Percentiles rank a stretch among this genome's conserved stretches.
These are phyloP conservation scores for Notodonta ziczac DNA, from an alignment of 2,888 invertebrate species.

Conservation along the genomic window DNA sequence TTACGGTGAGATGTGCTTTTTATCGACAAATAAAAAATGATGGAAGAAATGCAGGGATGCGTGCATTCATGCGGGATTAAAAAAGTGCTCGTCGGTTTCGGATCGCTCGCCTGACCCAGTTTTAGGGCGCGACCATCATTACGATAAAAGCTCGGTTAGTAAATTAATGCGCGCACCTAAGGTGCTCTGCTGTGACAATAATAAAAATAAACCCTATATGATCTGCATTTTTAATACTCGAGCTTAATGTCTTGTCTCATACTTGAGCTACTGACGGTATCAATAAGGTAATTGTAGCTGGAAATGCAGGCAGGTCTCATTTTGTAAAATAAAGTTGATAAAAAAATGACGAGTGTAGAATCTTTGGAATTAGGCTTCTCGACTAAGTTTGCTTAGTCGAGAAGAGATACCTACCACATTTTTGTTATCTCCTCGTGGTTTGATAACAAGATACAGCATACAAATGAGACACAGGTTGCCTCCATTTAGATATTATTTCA, in stretches of 20 bases:
- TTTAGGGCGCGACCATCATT: constrained; percentile 51
- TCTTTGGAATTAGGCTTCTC: too few species aligned
- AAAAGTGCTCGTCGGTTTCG: constrained; percentile 48
- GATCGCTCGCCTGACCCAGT: constrained; percentile 55
- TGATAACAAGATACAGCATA: too few species aligned
- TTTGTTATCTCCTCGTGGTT: too few species aligned
- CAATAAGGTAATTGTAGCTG: too few species aligned
- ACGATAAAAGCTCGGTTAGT: constrained; percentile 57
- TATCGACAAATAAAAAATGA: constrained; percentile 54
- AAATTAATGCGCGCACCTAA: constrained; percentile 49
- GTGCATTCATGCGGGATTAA: constrained; percentile 54
- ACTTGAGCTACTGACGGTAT: too few species aligned
- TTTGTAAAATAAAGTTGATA: too few species aligned
- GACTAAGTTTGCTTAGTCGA: too few species aligned
- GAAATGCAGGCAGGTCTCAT: too few species aligned
- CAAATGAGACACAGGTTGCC: too few species aligned
- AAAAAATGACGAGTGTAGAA: too few species aligned
- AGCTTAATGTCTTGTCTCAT: not conserved
- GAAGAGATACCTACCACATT: too few species aligned
- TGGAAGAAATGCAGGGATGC: constrained; percentile 46
- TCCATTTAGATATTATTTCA: too few species aligned
- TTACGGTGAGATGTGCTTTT: not conserved
- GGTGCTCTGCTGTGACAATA: constrained; percentile 21
- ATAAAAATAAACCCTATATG: constrained; percentile 18
- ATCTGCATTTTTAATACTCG: not conserved